Evolutionary conservation across 2,797 vertebrate genomes (phyloP).

Genomic region (Remorina albescens): DNA sequence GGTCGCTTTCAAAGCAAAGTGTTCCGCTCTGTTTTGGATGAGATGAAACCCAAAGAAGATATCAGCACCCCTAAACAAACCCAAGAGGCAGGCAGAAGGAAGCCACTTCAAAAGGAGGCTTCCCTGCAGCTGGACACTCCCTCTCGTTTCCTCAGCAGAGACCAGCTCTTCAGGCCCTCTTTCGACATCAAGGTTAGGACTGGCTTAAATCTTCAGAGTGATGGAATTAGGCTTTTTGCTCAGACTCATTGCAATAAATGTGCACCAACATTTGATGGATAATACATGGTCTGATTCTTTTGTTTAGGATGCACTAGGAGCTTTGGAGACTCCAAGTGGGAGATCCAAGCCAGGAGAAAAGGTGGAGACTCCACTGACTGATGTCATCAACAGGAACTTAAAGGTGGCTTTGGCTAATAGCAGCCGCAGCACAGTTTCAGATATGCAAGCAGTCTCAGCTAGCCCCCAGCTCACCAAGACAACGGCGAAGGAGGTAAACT

Average conservation of each 20-base stretch:
- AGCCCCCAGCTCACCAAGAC: constrained; percentile 87
- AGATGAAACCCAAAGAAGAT: constrained; percentile 78
- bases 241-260: background rate
- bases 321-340: constrained; percentile 89
- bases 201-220: background rate
- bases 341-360: constrained; percentile 77
- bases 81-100: constrained; percentile 59
- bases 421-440: constrained; percentile 67
- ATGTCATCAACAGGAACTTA: constrained; percentile 91
- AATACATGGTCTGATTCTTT: background rate
- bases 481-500: constrained; percentile 79
- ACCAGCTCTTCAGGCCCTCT: constrained; percentile 93
- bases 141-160: constrained; percentile 94
- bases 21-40: constrained; percentile 88
- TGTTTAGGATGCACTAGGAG: constrained; percentile 89
- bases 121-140: constrained; percentile 93
- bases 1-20: constrained; percentile 93
- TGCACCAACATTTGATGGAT: background rate
- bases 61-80: constrained; percentile 59
- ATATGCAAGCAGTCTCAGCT: constrained; percentile 84
- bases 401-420: constrained; percentile 93
- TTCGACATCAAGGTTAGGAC: constrained; percentile 89
- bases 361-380: constrained; percentile 91
- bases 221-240: background rate
- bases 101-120: constrained; percentile 83